phyloP scores from a whole-genome alignment of 1,140 invertebrate species.

The Acromyrmex echinatior region DNA sequence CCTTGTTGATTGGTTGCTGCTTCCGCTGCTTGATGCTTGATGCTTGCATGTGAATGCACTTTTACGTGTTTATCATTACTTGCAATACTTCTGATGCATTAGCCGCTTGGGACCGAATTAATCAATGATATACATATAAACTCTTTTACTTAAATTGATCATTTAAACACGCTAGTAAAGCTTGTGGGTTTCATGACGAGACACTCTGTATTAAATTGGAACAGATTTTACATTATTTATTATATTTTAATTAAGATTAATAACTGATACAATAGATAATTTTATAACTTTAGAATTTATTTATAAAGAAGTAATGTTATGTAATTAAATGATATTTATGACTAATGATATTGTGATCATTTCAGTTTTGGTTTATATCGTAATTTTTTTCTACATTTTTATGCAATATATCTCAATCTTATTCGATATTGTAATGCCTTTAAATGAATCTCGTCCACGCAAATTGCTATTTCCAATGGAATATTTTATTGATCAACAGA shows the following conservation, averaged over 20 bases:
- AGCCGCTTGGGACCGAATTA: too few species aligned
- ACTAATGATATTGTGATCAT: neutral
- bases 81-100: too few species aligned
- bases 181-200: too few species aligned
- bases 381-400: neutral
- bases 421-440: neutral
- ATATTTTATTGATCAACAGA: constrained; percentile 69
- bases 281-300: neutral
- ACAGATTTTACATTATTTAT: neutral
- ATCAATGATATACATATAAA: too few species aligned
- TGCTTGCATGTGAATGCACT: too few species aligned
- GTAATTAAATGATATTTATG: neutral
- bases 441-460: constrained; percentile 42
- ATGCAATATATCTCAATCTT: too few species aligned
- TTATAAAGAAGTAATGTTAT: neutral
- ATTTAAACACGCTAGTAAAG: too few species aligned
- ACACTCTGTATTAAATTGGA: too few species aligned
- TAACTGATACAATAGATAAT: neutral
- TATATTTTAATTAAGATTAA: neutral
- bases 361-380: neutral
- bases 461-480: constrained; percentile 11
- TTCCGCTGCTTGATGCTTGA: too few species aligned
- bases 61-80: too few species aligned
- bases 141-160: too few species aligned
- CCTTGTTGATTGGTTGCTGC: too few species aligned